Evolutionary conservation across 1,140 invertebrate genomes (phyloP).

Genomic region (Fopius arisanus): DNA sequence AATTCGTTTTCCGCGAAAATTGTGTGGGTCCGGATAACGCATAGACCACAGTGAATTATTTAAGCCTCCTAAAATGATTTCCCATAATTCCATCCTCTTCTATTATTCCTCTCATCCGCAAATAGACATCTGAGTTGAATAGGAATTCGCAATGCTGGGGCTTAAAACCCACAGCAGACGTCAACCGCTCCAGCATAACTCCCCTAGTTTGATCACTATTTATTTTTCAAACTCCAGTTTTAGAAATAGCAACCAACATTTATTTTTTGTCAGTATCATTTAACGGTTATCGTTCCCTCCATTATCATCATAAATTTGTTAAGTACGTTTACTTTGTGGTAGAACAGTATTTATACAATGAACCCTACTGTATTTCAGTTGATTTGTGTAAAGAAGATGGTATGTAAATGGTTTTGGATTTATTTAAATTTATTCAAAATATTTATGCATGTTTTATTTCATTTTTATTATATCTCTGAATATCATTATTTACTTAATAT

Average conservation of each 20-base stretch:
- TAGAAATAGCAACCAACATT: not conserved
- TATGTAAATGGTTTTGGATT: conserved; percentile 57
- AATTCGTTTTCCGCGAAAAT: not conserved
- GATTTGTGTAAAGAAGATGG: conserved; percentile 61
- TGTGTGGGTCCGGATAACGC: not conserved
- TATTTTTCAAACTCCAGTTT: not conserved
- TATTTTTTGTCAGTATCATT: not conserved
- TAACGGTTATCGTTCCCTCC: not conserved
- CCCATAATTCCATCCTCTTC: no score
- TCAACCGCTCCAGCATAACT: not conserved
- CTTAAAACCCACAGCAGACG: not conserved
- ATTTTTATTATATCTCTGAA: conserved; percentile 20
- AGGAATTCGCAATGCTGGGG: not conserved
- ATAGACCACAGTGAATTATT: no score
- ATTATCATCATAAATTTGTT: conserved; percentile 13
- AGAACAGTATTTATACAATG: conserved; percentile 48
- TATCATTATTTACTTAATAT: not conserved
- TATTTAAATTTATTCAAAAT: conserved; percentile 45
- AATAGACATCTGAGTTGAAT: not conserved
- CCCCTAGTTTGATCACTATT: not conserved
- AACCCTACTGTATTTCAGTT: conserved; percentile 57
- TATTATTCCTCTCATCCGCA: not conserved
- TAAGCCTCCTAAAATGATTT: no score
- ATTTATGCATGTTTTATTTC: conserved; percentile 53
- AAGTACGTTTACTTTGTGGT: conserved; percentile 16